A percentile compares a stretch with the other conserved stretches of the same genome.
Evolutionary conservation across 2,888 invertebrate species (phyloP).

Genomic region (Eurytoma californica): DNA sequence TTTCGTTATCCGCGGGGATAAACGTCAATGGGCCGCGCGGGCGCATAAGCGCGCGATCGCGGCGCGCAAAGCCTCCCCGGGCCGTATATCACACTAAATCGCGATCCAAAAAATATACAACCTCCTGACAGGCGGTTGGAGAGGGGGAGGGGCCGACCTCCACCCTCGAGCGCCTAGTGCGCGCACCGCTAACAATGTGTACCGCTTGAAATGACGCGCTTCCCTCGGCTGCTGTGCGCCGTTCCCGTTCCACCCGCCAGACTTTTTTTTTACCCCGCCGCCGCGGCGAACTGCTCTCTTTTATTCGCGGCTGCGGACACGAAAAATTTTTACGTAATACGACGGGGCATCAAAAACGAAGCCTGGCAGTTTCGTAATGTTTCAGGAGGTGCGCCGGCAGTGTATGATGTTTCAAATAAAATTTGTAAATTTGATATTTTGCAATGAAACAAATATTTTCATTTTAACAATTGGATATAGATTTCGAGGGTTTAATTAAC

Average conservation of each 20-base stretch:
- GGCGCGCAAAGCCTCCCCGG: constrained; percentile 51
- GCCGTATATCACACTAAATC: constrained; percentile 71
- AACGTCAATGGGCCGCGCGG: constrained; percentile 46
- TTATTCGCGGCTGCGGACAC: constrained; percentile 9
- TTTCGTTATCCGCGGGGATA: constrained; percentile 54
- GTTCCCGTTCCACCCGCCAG: not conserved
- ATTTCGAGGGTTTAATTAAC: no score
- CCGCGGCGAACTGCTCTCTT: not conserved
- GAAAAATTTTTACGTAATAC: constrained; percentile 32
- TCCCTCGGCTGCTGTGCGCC: constrained; percentile 6
- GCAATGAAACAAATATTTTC: no score
- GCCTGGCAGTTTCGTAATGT: not conserved
- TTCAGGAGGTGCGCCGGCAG: not conserved
- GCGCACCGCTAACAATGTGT: constrained; percentile 65
- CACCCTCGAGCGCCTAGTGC: not conserved
- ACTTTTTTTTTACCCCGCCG: not conserved
- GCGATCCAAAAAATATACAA: constrained; percentile 75
- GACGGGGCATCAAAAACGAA: not conserved
- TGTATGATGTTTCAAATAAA: no score
- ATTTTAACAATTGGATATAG: no score
- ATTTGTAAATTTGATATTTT: no score
- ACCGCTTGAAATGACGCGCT: constrained; percentile 60
- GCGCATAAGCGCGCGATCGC: constrained; percentile 49
- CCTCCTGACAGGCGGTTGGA: constrained; percentile 68
- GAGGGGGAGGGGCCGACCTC: constrained; percentile 46